Conservation (phyloP, 2,113 vertebrate genomes). For the Lycaon pictus region DNA sequence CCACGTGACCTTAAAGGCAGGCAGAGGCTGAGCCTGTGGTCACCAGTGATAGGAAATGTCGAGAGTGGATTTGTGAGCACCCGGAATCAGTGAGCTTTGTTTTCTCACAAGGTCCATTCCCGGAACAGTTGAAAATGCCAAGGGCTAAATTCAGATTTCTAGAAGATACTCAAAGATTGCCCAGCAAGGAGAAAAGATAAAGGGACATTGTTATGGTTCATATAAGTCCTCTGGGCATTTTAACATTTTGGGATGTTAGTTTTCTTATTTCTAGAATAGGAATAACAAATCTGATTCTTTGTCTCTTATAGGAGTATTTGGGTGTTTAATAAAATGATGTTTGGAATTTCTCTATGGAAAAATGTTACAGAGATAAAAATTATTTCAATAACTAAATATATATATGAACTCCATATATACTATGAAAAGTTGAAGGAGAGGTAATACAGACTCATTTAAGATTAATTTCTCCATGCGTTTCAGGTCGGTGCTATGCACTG, state of each 20-base stretch:
- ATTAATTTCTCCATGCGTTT: slow-evolving; percentile 29
- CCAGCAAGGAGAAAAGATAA: background rate
- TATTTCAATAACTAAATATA: slow-evolving; percentile 56
- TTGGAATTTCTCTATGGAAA: slow-evolving; percentile 54
- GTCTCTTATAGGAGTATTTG: slow-evolving; percentile 29
- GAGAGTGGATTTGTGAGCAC: slow-evolving; percentile 29
- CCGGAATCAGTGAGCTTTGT: slow-evolving; percentile 57
- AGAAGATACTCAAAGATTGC: slow-evolving; percentile 27
- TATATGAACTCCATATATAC: background rate
- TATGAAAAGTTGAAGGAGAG: slow-evolving; percentile 32
- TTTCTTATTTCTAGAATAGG: slow-evolving; percentile 61
- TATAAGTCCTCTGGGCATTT: background rate
- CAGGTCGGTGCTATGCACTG: background rate
- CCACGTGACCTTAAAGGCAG: background rate
- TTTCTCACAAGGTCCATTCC: slow-evolving; percentile 59
- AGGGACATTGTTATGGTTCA: slow-evolving; percentile 24
- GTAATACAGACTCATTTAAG: background rate
- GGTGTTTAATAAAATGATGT: slow-evolving; percentile 37
- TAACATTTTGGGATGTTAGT: background rate
- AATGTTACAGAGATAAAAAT: slow-evolving; percentile 38
- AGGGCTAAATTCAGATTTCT: slow-evolving; percentile 58
- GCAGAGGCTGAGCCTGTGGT: slow-evolving; percentile 55
- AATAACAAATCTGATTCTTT: slow-evolving; percentile 14
- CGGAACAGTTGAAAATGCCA: slow-evolving; percentile 65
- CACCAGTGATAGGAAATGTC: slow-evolving; percentile 33